Base-by-base conservation (phyloP, 2,888 invertebrate species). In the Carterocephalus palaemon region DNA sequence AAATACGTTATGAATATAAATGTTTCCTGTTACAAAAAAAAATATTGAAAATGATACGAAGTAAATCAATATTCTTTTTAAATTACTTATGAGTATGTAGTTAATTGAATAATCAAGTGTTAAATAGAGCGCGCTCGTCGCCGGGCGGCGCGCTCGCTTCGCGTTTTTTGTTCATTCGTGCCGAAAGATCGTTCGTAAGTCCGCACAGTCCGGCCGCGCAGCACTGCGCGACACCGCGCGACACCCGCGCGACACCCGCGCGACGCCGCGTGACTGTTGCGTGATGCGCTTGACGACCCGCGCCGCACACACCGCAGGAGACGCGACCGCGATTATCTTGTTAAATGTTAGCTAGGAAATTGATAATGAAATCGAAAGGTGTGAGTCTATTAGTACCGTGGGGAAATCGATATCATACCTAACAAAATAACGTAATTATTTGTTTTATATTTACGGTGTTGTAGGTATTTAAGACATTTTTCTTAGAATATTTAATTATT, bases 1-100 rank as follows among this genome's bases (percentile, higher is more conserved):
- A 86, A 87, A 88, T 88, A 88, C 86, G 87, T 88, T 88, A 88
- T 87, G 77, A 84, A 83, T 82, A 87, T 86, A 84, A 88, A 88
- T 87, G 88, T 87, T 88, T 86, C 88, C 88, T 88, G 88, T 88
- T 88, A 88, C 85, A 83, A 84, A 85, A 79, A 72, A 80, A 81
- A 83, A 84, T 84, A 84, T 83, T 84, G 83, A 85, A 82, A 83
- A 84, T 80, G 81, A 85, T 85, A 85, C 85, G 85, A 85, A 80
- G 75, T 84, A 78, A 85, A 85, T 85, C 85, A 83, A 84, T 83
- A 84, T 85, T 84, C 80, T 85, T 86, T 85, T 86, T 82, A 83
- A 84, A 85, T 86, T 81, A 85, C 82, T 84, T 84, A 79, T 83
- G 83, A 82, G 75, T 85, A 82, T 65, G 83, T 86, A 86, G 86